phyloP scores from a whole-genome alignment of 2,113 vertebrate species.

The Mionectes macconnelli region DNA sequence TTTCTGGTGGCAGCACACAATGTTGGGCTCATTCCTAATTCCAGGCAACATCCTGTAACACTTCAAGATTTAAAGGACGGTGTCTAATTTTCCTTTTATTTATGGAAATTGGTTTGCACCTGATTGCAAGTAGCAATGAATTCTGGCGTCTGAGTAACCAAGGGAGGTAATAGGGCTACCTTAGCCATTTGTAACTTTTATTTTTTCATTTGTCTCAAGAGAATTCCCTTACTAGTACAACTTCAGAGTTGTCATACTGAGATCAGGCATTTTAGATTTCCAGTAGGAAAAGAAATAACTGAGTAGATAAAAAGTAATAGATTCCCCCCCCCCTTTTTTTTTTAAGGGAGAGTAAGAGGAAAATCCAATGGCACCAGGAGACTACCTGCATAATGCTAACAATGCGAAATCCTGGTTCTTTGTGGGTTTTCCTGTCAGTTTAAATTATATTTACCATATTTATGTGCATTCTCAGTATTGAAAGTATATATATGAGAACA shows the following conservation, averaged over 20 bases:
- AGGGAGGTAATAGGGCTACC: not conserved
- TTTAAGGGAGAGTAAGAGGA: not conserved
- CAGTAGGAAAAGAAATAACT: not conserved
- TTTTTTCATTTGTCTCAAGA: not conserved
- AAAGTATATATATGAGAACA: not conserved
- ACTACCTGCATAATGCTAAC: not conserved
- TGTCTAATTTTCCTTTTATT: not conserved
- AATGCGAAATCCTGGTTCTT: not conserved
- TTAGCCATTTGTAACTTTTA: not conserved
- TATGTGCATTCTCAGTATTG: not conserved
- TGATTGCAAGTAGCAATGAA: not conserved
- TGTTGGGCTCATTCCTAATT: not conserved
- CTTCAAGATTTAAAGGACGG: not conserved
- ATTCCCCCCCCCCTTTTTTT: not conserved
- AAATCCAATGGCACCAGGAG: not conserved
- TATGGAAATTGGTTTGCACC: not conserved
- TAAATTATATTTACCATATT: not conserved
- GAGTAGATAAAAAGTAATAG: not conserved
- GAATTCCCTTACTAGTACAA: not conserved
- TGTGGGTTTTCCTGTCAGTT: not conserved
- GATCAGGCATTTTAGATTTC: not conserved
- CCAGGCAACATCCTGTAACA: not conserved
- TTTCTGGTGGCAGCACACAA: not conserved
- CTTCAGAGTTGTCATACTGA: not conserved
- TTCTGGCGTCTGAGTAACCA: not conserved